phyloP scores from a whole-genome alignment of 2,113 vertebrate genomes.

The Psettodes erumei region DNA sequence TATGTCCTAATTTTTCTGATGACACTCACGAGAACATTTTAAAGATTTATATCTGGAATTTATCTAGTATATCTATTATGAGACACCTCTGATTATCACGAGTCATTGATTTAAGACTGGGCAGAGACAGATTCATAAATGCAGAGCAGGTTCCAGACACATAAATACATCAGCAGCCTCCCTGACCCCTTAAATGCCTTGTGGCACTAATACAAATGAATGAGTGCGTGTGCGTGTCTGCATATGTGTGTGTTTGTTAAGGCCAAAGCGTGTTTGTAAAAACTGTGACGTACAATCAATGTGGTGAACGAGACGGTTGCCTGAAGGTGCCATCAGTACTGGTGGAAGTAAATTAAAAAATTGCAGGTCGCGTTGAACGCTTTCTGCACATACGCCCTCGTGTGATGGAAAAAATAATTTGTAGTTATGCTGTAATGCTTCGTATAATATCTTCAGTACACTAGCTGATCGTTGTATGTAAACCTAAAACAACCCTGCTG shows the following conservation, averaged over 20 bases:
- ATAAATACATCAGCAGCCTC: slow-evolving; percentile 38
- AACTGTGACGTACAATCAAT: neutral
- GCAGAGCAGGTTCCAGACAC: neutral
- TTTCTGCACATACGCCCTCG: neutral
- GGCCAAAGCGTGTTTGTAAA: neutral
- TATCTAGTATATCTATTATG: neutral
- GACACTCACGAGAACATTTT: neutral
- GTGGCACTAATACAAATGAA: slow-evolving; percentile 23
- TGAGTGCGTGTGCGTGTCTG: slow-evolving; percentile 4
- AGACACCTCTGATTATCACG: neutral
- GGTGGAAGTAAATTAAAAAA: neutral
- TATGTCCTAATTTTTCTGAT: neutral
- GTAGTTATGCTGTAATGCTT: neutral
- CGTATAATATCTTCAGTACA: neutral
- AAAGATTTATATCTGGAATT: neutral
- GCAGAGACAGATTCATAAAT: neutral
- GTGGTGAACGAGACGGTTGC: neutral
- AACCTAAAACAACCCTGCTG: neutral
- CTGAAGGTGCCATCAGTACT: slow-evolving; percentile 6
- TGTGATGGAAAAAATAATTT: neutral
- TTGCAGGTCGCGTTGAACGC: neutral
- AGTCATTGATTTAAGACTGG: neutral
- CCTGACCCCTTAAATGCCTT: slow-evolving; percentile 18
- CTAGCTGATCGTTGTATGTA: neutral
- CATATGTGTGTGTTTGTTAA: slow-evolving; percentile 4